Evolutionary conservation across 2,888 invertebrate genomes (phyloP), one percentile per base, ranked within the genome.

Genomic region (Lithophane ornitopus): DNA sequence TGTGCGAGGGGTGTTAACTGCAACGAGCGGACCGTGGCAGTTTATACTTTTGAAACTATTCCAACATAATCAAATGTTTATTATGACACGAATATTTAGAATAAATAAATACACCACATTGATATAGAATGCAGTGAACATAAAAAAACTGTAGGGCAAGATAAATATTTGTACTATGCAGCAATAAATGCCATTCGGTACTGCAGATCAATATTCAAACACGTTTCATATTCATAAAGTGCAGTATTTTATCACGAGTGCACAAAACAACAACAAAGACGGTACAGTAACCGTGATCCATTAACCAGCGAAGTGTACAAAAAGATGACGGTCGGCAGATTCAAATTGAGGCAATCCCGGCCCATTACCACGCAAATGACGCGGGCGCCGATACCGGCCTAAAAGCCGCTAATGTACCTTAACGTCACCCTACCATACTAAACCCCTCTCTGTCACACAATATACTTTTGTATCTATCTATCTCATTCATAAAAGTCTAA

Each of bases 281-380:
- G 49, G 58, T 65, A 78, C 66, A 78, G 80, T 69, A 78, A 82
- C 80, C 88, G 84, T 87, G 88, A 89, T 90, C 92, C 93, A 94
- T 94, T 93, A 93, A 85, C 85, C 89, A 86, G 69, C 87, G 88
- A 90, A 91, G 88, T 86, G 87, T 88, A 90, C 87, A 89, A 90
- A 87, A 88, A 90, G 89, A 90, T 90, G 90, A 91, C 90, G 86
- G 90, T 89, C 91, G 88, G 91, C 90, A 90, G 91, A 93, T 93
- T 93, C 92, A 94, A 94, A 93, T 93, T 92, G 93, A 92, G 90
- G 93, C 92, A 92, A 94, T 94, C 94, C 92, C 87, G 89, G 86
- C 80, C 93, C 93, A 95, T 95, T 95, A 95, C 92, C 82, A 91
- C 89, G 91, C 93, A 93, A 95, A 94, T 94, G 95, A 93, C 93